Evolutionary conservation across 2,797 vertebrate species (phyloP), one percentile per base, ranked within the genome.

Genomic region (Anabacerthia variegaticeps): DNA sequence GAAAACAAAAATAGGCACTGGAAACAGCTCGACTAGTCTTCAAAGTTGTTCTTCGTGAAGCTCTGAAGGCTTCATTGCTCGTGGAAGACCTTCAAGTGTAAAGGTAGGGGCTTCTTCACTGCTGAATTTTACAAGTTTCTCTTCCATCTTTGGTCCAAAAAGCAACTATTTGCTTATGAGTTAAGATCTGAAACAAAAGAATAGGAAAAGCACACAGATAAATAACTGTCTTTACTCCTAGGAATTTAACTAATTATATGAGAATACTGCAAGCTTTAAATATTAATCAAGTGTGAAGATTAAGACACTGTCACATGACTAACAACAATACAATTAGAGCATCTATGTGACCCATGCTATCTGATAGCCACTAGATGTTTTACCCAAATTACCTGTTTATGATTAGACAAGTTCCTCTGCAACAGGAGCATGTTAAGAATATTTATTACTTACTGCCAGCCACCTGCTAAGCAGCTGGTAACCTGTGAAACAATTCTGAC

Each of bases 111-210:
- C 7, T 92, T 8, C 27, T 93, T 56, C 36, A 65, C 6, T 0
- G 3, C 0, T 73, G 63, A 55, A 76, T 73, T 85, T 36, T 37
- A 22, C 10, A 0, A 0, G 4, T 30, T 51, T 54, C 28, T 73
- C n/a, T 69, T 85, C 61, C 14, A 3, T 11, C 20, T 10, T 62
- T 30, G 7, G 13, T 41, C 43, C 75, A 43, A 37, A 63, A 32
- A 26, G 21, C 52, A 48, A 43, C 76, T 62, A 27, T 15, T 79
- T 65, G 23, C 13, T 69, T 48, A 9, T 7, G 16, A 32, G 43
- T 68, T 22, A 62, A 54, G 28, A 89, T 39, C 74, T 87, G 62
- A 58, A 84, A 71, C 10, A 83, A 77, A 82, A 72, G 9, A 65
- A 61, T 34, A 75, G 76, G 11, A 83, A 82, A 89, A 91, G 49